phyloP scores from a whole-genome alignment of 2,888 invertebrate species.

The Zelleria hepariella region DNA sequence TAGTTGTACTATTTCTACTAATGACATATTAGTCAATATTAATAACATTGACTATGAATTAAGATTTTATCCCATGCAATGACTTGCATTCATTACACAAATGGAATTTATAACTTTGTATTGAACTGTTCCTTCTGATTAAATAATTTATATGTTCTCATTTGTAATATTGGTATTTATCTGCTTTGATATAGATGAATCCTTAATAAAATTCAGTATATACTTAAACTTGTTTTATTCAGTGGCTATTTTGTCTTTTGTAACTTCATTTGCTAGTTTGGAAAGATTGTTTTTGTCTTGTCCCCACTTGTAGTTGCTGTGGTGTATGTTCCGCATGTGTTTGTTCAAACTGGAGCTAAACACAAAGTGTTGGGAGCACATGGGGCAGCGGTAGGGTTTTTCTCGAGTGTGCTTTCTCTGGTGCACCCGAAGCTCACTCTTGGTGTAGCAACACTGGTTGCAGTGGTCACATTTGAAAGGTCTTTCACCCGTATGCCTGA shows the following conservation, averaged over 20 bases:
- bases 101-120: neutral
- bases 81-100: neutral
- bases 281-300: slow-evolving; percentile 25
- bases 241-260: neutral
- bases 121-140: neutral
- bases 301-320: slow-evolving; percentile 51
- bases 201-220: neutral
- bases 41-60: too few species aligned
- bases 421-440: slow-evolving; percentile 47
- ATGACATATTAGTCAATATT: neutral
- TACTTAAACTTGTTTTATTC: neutral
- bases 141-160: slow-evolving; percentile 17
- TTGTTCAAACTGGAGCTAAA: slow-evolving; percentile 61
- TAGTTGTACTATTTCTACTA: neutral
- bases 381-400: slow-evolving; percentile 53
- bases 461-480: slow-evolving; percentile 49
- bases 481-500: slow-evolving; percentile 56
- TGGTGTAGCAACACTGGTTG: slow-evolving; percentile 43
- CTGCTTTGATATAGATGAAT: neutral
- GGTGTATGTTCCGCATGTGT: slow-evolving; percentile 56
- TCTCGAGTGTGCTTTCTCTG: slow-evolving; percentile 51
- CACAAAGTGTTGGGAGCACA: slow-evolving; percentile 49
- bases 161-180: neutral
- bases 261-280: neutral
- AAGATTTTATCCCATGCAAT: neutral